These are phyloP conservation scores for Metacarcinus magister DNA, from an alignment of 2,888 invertebrate genomes.

Conservation along the genomic window DNA sequence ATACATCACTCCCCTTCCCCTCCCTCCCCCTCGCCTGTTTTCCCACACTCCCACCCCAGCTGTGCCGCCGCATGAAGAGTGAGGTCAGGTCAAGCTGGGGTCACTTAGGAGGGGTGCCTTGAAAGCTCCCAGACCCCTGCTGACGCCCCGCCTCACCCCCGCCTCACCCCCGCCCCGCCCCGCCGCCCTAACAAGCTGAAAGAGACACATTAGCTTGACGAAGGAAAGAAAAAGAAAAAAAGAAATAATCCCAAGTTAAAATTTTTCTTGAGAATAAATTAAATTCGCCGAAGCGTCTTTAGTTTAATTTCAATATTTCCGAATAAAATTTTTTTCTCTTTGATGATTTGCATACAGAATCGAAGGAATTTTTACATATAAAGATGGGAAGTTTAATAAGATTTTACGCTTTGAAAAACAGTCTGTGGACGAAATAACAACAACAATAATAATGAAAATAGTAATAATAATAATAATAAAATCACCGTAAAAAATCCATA, in stretches of 20 bases:
- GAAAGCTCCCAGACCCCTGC: neutral
- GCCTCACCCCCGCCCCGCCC: neutral
- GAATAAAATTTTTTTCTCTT: neutral
- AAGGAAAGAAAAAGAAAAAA: neutral
- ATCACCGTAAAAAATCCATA: neutral
- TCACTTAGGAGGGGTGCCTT: neutral
- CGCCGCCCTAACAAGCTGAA: neutral
- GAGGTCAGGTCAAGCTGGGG: constrained; percentile 32
- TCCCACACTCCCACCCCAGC: constrained; percentile 57
- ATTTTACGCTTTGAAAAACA: neutral
- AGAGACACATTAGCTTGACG: neutral
- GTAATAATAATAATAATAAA: constrained; percentile 4
- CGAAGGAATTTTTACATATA: neutral
- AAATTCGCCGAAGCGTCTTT: neutral
- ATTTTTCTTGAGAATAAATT: neutral
- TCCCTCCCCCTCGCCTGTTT: neutral
- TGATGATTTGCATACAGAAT: neutral
- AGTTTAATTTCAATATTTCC: neutral
- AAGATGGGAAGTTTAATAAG: neutral
- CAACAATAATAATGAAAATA: neutral
- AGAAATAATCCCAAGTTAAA: neutral
- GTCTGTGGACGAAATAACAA: neutral
- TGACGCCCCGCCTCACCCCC: neutral
- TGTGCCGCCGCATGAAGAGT: constrained; percentile 43
- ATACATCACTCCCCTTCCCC: neutral